A percentile compares a stretch with the other conserved stretches of the same genome.
Conservation (phyloP, 2,888 invertebrate genomes). For the Caenorhabditis doughertyi region DNA sequence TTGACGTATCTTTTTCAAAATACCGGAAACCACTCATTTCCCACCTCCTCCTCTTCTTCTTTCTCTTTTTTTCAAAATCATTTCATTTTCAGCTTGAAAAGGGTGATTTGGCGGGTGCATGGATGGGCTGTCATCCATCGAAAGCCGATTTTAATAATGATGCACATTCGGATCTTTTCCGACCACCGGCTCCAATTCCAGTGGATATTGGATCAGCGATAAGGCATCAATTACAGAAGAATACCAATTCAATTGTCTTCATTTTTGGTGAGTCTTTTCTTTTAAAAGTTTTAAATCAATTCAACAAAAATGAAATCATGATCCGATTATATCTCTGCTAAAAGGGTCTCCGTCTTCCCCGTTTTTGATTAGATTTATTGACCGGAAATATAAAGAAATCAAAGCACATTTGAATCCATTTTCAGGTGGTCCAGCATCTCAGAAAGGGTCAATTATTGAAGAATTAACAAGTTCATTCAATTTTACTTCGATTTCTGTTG, state of each 20-base stretch:
- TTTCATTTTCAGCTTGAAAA: conserved; percentile 6
- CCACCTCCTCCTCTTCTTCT: not conserved
- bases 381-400: conserved; percentile 4
- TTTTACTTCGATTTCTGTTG: conserved; percentile 77
- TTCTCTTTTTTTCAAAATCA: conserved; percentile 8
- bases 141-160: conserved; percentile 29
- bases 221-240: conserved; percentile 33
- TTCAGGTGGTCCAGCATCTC: conserved; percentile 82
- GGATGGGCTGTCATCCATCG: conserved; percentile 71
- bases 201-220: conserved; percentile 67
- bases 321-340: not conserved
- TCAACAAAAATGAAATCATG: conserved; percentile 14
- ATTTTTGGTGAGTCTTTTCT: conserved; percentile 76
- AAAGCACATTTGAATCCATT: conserved; percentile 27
- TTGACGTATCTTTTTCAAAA: conserved; percentile 28
- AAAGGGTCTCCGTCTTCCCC: not conserved
- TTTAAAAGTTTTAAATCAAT: not conserved
- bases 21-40: conserved; percentile 48
- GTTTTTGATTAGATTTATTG: not conserved
- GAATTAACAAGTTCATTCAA: conserved; percentile 80
- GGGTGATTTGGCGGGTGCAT: conserved; percentile 41
- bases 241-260: conserved; percentile 73
- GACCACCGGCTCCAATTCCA: conserved; percentile 70
- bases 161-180: conserved; percentile 39
- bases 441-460: conserved; percentile 81